Percentiles rank a stretch among this genome's conserved stretches.
phyloP scores from a whole-genome alignment of 2,888 invertebrate species.

The Aphelenchoides bicaudatus region DNA sequence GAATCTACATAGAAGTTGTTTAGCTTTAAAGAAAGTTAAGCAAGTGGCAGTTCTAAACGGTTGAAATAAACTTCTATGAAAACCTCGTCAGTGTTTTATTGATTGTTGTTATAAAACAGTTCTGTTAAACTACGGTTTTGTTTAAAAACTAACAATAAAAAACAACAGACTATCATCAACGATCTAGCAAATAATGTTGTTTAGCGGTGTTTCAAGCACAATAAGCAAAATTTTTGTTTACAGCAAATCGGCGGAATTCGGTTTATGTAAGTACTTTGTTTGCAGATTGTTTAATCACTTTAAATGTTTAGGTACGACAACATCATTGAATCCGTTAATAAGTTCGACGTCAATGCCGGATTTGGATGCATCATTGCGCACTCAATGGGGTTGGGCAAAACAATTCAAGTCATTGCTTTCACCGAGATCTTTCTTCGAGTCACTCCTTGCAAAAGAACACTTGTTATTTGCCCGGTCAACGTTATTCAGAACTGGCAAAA shows the following conservation, averaged over 20 bases:
- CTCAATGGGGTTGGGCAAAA: constrained; percentile 99
- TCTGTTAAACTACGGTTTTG: no score
- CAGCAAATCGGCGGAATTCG: constrained; percentile 55
- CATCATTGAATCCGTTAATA: constrained; percentile 83
- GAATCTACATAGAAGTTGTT: no score
- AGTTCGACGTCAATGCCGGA: constrained; percentile 79
- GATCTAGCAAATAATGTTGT: no score
- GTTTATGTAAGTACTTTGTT: constrained; percentile 42
- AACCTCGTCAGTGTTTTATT: no score
- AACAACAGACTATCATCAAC: no score
- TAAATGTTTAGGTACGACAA: constrained; percentile 73
- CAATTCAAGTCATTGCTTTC: constrained; percentile 84
- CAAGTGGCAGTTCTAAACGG: no score
- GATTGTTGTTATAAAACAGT: no score
- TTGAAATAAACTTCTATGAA: no score
- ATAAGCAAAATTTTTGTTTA: no score
- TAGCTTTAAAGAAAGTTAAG: no score
- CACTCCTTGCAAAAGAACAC: constrained; percentile 62
- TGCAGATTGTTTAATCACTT: not conserved
- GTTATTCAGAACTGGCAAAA: constrained; percentile 90
- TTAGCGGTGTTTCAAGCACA: no score
- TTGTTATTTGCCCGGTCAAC: constrained; percentile 97
- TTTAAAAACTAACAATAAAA: no score
- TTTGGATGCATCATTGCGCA: constrained; percentile 97
- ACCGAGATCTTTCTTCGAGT: constrained; percentile 71